Evolutionary conservation across 2,888 invertebrate genomes (phyloP).

Genomic region (Acrocera orbiculus): DNA sequence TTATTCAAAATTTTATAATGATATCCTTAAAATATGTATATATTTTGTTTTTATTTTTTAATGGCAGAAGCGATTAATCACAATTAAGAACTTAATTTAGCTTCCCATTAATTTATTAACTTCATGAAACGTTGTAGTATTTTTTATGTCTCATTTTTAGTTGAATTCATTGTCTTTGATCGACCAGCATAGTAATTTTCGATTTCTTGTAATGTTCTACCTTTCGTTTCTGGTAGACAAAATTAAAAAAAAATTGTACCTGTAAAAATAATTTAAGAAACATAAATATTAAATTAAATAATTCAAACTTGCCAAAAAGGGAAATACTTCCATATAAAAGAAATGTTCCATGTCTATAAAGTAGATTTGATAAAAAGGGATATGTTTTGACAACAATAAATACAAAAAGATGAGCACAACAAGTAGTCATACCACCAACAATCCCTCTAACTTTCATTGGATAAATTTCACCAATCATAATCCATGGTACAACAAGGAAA

Average conservation of each 20-base stretch:
- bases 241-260: slow-evolving; percentile 45
- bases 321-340: slow-evolving; percentile 44
- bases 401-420: slow-evolving; percentile 43
- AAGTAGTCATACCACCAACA: slow-evolving; percentile 48
- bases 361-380: slow-evolving; percentile 33
- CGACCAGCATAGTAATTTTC: slow-evolving; percentile 52
- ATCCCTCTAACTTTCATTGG: slow-evolving; percentile 50
- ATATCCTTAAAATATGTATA: too few species aligned
- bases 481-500: slow-evolving; percentile 51
- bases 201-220: slow-evolving; percentile 47
- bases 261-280: slow-evolving; percentile 14
- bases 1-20: too few species aligned
- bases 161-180: slow-evolving; percentile 34
- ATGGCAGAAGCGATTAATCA: too few species aligned
- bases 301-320: slow-evolving; percentile 31
- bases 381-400: slow-evolving; percentile 52
- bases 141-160: slow-evolving; percentile 16
- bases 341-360: slow-evolving; percentile 43
- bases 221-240: slow-evolving; percentile 49
- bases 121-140: too few species aligned
- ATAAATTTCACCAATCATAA: slow-evolving; percentile 58
- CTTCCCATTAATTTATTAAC: too few species aligned
- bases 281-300: slow-evolving; percentile 3
- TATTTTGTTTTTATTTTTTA: too few species aligned
- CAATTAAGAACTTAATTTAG: too few species aligned